phyloP scores from a whole-genome alignment of 2,888 invertebrate genomes.

The Tiphia femorata region DNA sequence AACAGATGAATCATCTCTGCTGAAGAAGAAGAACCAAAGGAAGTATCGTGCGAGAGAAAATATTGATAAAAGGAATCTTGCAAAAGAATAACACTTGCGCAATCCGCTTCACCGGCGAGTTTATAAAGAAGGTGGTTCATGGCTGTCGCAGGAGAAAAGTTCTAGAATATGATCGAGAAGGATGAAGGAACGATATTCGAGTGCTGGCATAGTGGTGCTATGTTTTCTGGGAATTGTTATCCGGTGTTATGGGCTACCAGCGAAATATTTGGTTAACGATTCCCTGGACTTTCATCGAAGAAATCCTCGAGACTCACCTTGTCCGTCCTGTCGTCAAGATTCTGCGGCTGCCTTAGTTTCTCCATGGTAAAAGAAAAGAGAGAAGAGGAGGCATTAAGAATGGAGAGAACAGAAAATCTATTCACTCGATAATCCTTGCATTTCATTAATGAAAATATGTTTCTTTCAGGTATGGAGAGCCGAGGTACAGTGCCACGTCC shows the following conservation, averaged over 20 bases:
- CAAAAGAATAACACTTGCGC: too few species aligned
- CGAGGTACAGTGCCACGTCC: background rate
- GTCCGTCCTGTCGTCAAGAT: conserved; percentile 40
- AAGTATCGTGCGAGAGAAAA: too few species aligned
- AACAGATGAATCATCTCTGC: too few species aligned
- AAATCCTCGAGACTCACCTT: conserved; percentile 28
- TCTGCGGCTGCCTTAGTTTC: conserved; percentile 33
- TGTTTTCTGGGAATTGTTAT: conserved; percentile 16
- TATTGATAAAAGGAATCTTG: too few species aligned
- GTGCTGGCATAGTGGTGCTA: too few species aligned
- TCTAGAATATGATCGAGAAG: too few species aligned
- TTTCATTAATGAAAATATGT: background rate
- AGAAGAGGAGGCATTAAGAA: background rate
- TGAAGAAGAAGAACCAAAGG: too few species aligned
- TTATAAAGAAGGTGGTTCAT: too few species aligned
- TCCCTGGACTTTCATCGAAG: too few species aligned
- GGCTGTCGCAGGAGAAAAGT: too few species aligned
- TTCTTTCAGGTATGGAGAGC: background rate
- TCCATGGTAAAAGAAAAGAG: conserved; percentile 36
- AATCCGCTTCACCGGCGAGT: too few species aligned
- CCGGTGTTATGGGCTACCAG: conserved; percentile 24
- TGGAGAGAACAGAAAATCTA: background rate
- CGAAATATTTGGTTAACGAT: background rate
- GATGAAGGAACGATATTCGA: too few species aligned
- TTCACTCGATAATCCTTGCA: background rate